Evolutionary conservation across 2,797 vertebrate species (phyloP), one percentile per base, ranked within the genome.

Genomic region (Hyperoplus immaculatus): DNA sequence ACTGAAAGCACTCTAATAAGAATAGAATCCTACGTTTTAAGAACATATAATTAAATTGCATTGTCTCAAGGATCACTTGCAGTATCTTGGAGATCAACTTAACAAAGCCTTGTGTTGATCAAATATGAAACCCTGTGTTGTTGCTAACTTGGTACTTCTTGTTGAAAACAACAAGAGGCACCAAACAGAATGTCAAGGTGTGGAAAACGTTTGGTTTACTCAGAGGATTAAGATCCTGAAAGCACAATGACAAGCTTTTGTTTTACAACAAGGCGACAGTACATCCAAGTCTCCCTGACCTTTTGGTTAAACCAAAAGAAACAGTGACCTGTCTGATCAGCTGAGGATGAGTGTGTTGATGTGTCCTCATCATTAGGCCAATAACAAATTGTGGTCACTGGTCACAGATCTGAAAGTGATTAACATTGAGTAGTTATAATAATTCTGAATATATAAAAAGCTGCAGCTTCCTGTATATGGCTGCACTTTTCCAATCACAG

Each of bases 141-240:
- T 45, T 29, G 21, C 18, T 4, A 16, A 16, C 29, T 29, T 29
- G 29, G 29, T 29, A 29, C 29, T 29, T 29, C 29, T 29, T 29
- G 29, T 29, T 29, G 43, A 59, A 67, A 77, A 70, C 21, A 76
- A 55, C 41, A 61, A 6, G 2, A 1, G 0, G 8, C 11, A 36
- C n/a, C 2, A 6, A 13, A 8, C 29, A 59, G 13, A 63, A 45
- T 36, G 41, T 43, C 16, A 46, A 68, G 36, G 29, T 16, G 15
- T 83, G 49, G 76, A 16, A 47, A 89, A 75, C 68, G 83, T 66
- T 91, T 47, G 82, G 42, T 10, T 83, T 18, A 69, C 65, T 79
- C 16, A 42, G 3, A 59, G 81, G 70, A 74, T 81, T 88, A 38
- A 70, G 14, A 21, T 54, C n/a, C 53, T 72, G 69, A 50, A 67